These are phyloP conservation scores for Eumeta japonica DNA, from an alignment of 1,140 invertebrate species.

Conservation along the genomic window DNA sequence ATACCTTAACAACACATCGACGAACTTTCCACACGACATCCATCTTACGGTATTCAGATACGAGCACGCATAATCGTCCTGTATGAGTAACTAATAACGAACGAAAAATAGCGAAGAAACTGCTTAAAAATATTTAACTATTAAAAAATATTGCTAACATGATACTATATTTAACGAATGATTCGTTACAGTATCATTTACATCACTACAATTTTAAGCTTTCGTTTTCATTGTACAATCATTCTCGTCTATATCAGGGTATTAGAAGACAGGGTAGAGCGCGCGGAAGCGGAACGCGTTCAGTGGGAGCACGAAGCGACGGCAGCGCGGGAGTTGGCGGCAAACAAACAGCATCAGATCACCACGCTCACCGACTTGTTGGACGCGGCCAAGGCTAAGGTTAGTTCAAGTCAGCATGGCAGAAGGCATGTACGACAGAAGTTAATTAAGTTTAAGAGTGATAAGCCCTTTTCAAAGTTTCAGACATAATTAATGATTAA, in stretches of 20 bases:
- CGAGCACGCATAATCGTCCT: no score
- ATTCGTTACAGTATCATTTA: no score
- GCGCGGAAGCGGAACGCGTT: slow-evolving; percentile 69
- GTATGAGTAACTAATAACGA: no score
- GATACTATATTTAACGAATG: no score
- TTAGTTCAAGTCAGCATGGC: slow-evolving; percentile 17
- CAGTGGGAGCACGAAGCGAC: slow-evolving; percentile 70
- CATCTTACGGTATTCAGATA: no score
- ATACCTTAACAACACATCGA: no score
- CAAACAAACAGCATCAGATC: slow-evolving; percentile 71
- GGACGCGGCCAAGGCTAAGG: slow-evolving; percentile 77
- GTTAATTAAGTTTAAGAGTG: neutral
- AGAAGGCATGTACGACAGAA: neutral
- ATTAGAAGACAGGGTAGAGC: slow-evolving; percentile 71
- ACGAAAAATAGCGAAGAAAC: no score
- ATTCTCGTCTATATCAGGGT: slow-evolving; percentile 47
- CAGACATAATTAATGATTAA: neutral
- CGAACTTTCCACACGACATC: no score
- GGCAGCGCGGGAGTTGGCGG: slow-evolving; percentile 66
- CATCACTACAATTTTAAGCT: no score
- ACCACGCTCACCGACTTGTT: slow-evolving; percentile 72
- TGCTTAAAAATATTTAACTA: no score
- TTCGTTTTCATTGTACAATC: no score
- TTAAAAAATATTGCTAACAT: no score
- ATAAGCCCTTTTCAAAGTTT: neutral